phyloP scores from a whole-genome alignment of 2,113 vertebrate species.

The Tringa solitaria region DNA sequence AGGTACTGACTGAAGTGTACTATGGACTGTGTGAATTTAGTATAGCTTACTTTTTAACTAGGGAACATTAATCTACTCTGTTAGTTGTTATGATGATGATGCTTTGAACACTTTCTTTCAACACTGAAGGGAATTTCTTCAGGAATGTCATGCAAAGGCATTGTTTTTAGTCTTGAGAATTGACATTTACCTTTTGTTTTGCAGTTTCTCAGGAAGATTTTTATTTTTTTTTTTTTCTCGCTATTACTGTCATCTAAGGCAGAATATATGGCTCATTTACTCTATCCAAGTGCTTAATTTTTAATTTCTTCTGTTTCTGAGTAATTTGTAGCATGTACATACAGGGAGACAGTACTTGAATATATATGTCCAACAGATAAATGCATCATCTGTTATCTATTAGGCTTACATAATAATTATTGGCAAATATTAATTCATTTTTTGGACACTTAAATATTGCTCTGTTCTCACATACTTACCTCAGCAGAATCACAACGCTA shows the following conservation, averaged over 20 bases:
- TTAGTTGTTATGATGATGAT: neutral
- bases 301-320: neutral
- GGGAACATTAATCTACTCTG: neutral
- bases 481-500: neutral
- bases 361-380: neutral
- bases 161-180: neutral
- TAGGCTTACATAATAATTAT: neutral
- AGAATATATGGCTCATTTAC: neutral
- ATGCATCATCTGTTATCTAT: neutral
- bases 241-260: neutral
- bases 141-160: neutral
- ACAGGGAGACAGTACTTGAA: neutral
- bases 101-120: neutral
- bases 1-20: neutral
- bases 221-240: neutral
- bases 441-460: neutral
- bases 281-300: neutral
- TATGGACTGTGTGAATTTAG: neutral
- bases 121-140: neutral
- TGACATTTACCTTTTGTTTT: neutral
- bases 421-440: neutral
- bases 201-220: neutral
- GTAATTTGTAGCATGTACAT: neutral
- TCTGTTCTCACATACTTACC: neutral
- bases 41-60: neutral